Conservation (phyloP, 2,797 vertebrate species). For the Caiman crocodilus region DNA sequence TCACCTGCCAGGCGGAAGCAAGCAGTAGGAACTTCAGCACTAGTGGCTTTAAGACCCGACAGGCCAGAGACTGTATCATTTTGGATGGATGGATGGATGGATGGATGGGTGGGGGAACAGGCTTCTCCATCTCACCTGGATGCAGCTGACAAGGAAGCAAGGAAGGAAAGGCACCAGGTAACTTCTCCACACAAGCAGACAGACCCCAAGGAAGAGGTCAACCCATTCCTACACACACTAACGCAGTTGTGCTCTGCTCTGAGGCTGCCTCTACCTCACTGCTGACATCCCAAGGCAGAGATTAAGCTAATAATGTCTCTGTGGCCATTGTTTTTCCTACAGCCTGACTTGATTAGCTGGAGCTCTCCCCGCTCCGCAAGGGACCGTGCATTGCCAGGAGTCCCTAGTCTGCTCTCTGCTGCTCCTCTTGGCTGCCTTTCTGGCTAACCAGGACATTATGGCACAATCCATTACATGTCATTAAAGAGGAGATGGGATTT, state of each 20-base stretch:
- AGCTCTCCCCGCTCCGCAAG: no score
- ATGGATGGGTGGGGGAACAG: background rate
- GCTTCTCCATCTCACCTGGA: background rate
- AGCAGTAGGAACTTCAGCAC: background rate
- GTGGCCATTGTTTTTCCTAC: background rate
- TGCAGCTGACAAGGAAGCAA: background rate
- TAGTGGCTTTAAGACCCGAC: background rate
- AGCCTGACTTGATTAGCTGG: background rate
- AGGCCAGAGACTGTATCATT: background rate
- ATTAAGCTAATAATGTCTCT: background rate
- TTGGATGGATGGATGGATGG: background rate
- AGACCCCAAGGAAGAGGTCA: background rate
- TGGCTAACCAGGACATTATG: background rate
- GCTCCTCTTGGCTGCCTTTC: background rate
- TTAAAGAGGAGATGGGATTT: background rate
- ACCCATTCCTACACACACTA: background rate
- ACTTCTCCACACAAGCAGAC: background rate
- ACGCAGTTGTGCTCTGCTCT: background rate
- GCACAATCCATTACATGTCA: accelerated
- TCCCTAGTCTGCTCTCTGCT: background rate
- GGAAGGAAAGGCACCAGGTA: background rate
- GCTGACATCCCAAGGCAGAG: background rate
- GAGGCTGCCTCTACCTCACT: background rate
- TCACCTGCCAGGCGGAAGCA: background rate
- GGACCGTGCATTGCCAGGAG: background rate